Conservation (phyloP, 2,113 vertebrate species). For the Psilopogon haemacephalus region DNA sequence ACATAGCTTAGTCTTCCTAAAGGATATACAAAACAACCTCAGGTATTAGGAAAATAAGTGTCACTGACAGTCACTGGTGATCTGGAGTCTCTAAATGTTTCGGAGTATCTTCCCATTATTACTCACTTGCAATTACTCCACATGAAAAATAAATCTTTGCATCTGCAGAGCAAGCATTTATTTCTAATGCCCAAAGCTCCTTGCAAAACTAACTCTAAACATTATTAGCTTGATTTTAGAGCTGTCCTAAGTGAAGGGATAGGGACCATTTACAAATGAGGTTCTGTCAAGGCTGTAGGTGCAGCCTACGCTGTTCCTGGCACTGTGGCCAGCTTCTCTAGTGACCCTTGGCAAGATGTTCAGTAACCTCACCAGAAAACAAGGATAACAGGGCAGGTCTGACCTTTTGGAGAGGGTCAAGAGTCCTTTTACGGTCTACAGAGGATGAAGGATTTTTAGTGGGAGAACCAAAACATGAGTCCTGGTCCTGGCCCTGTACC, state of each 20-base stretch:
- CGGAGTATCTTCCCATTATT: slow-evolving; percentile 18
- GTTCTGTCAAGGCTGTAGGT: background rate
- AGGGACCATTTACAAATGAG: slow-evolving; percentile 24
- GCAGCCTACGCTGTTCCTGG: background rate
- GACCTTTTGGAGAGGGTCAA: background rate
- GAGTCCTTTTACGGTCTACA: rapidly evolving
- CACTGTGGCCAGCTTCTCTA: background rate
- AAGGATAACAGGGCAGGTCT: background rate
- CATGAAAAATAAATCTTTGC: slow-evolving; percentile 18
- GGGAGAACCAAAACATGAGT: background rate
- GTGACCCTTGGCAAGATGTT: background rate
- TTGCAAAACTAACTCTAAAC: slow-evolving; percentile 41
- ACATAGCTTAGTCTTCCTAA: background rate
- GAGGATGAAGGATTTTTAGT: background rate
- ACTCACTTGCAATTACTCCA: background rate
- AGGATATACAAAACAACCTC: background rate
- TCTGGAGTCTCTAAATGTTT: slow-evolving; percentile 3
- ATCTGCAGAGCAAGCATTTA: slow-evolving; percentile 42
- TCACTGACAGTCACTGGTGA: background rate
- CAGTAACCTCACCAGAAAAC: background rate
- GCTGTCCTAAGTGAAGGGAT: background rate
- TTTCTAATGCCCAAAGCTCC: slow-evolving; percentile 13
- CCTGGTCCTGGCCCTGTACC: background rate
- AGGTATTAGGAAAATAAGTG: slow-evolving; percentile 8
- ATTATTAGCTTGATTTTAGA: slow-evolving; percentile 39